Conservation (phyloP, 2,888 invertebrate genomes). For the Carpatolechia fugitivella region DNA sequence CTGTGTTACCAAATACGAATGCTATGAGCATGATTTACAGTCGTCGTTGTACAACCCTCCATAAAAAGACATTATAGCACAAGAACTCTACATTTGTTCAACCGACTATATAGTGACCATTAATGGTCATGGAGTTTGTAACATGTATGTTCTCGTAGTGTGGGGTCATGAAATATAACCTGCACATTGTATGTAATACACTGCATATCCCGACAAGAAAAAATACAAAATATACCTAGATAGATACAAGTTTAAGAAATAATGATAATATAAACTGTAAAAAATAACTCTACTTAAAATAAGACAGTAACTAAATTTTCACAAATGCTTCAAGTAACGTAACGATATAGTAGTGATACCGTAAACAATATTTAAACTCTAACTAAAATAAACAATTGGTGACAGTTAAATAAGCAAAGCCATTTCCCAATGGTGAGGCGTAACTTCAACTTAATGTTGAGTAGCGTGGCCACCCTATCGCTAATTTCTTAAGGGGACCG, state of each 20-base stretch:
- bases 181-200: constrained; percentile 2
- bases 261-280: no score
- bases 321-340: no score
- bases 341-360: no score
- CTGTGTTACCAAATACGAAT: background rate
- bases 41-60: background rate
- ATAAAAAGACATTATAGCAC: background rate
- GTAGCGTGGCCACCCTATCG: constrained; percentile 30
- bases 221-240: background rate
- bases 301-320: no score
- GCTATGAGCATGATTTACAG: background rate
- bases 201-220: constrained; percentile 1
- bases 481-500: constrained; percentile 59
- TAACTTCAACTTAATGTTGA: background rate
- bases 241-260: no score
- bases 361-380: background rate
- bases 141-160: background rate
- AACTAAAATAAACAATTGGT: background rate
- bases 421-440: background rate
- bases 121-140: constrained; percentile 1
- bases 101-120: constrained; percentile 2
- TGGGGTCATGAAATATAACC: constrained; percentile 1
- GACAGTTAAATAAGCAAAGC: background rate
- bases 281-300: background rate
- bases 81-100: background rate